These are phyloP conservation scores for Fratercula arctica DNA, from an alignment of 2,797 vertebrate genomes.

Conservation along the genomic window DNA sequence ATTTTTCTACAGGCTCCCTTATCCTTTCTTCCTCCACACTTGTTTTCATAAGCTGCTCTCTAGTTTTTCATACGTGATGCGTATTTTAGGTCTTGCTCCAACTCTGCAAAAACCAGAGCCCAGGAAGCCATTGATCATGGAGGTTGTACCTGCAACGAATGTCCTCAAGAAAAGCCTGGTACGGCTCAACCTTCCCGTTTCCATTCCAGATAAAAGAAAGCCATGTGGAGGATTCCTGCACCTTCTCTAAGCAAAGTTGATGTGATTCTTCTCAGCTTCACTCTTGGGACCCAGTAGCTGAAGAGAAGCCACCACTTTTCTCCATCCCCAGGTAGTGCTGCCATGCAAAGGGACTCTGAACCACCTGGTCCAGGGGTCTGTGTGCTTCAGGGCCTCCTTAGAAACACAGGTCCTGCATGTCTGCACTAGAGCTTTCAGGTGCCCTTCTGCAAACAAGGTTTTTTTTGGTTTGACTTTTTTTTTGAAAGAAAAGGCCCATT, in stretches of 20 bases:
- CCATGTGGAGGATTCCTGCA: not conserved
- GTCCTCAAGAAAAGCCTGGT: not conserved
- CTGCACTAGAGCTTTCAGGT: not conserved
- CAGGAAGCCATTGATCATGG: not conserved
- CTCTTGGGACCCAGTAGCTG: not conserved
- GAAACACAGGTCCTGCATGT: not conserved
- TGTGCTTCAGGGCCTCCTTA: not conserved
- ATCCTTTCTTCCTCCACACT: not conserved
- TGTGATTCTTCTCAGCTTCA: not conserved
- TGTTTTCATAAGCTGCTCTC: not conserved
- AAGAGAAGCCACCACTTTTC: not conserved
- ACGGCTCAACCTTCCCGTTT: not conserved
- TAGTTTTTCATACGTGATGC: not conserved
- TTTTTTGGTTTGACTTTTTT: not conserved
- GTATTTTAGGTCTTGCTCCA: not conserved
- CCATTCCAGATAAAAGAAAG: not conserved
- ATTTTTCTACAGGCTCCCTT: not conserved
- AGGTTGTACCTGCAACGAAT: not conserved
- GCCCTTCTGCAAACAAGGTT: fast-evolving
- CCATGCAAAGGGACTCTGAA: not conserved
- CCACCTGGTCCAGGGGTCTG: not conserved
- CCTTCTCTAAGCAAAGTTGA: not conserved
- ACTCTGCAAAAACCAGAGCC: not conserved
- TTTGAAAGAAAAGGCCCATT: not conserved
- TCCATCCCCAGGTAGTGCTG: not conserved